Conservation (phyloP, 2,888 invertebrate genomes). For the Amphipyra tragopoginis region DNA sequence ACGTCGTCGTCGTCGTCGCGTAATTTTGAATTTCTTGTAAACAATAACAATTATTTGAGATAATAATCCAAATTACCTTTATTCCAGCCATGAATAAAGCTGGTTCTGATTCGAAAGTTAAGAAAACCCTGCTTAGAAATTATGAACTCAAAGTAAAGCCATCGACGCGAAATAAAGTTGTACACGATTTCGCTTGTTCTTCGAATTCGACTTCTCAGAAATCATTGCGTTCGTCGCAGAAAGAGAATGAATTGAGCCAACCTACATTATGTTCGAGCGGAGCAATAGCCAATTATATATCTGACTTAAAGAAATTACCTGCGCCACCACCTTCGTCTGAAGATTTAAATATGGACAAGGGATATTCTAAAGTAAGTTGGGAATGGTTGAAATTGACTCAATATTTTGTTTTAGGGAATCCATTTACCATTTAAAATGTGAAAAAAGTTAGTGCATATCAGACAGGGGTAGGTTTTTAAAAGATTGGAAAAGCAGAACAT, state of each 20-base stretch:
- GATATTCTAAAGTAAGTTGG: constrained; percentile 71
- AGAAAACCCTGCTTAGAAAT: constrained; percentile 81
- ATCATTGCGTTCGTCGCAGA: constrained; percentile 53
- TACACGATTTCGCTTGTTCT: constrained; percentile 68
- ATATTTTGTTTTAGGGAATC: background rate
- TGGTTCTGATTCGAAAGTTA: constrained; percentile 78
- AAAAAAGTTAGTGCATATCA: too few species aligned
- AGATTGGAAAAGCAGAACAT: too few species aligned
- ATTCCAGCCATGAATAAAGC: constrained; percentile 70
- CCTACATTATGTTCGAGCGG: constrained; percentile 83
- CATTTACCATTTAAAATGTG: too few species aligned
- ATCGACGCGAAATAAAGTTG: constrained; percentile 60
- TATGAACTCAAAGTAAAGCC: constrained; percentile 72
- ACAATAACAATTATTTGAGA: constrained; percentile 24
- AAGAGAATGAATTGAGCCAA: constrained; percentile 69
- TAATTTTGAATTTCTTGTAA: constrained; percentile 54
- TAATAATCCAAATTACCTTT: constrained; percentile 4
- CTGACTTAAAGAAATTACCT: constrained; percentile 69
- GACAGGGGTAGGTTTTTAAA: too few species aligned
- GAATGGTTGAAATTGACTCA: background rate
- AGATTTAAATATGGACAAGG: constrained; percentile 70
- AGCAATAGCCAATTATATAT: constrained; percentile 77
- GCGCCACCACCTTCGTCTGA: constrained; percentile 63
- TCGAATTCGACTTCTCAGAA: constrained; percentile 49
- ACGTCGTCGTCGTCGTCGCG: constrained; percentile 6